Evolutionary conservation across 1,140 invertebrate species (phyloP).

Genomic region (Rhyzopertha dominica): DNA sequence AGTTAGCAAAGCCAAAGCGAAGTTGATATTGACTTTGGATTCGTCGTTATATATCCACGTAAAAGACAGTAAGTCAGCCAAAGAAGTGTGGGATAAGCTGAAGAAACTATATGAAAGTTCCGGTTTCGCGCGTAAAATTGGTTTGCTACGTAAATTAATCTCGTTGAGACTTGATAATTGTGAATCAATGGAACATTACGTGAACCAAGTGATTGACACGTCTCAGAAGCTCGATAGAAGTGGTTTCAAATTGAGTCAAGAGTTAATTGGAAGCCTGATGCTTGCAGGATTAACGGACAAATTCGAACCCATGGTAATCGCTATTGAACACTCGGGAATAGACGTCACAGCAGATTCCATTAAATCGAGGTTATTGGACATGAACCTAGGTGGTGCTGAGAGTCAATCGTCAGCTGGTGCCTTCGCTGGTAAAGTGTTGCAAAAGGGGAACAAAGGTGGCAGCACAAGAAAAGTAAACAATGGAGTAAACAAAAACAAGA

Average conservation of each 20-base stretch:
- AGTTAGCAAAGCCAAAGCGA: conserved; percentile 24
- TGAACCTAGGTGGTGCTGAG: conserved; percentile 22
- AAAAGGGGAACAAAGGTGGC: conserved; percentile 1
- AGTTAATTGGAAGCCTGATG: conserved; percentile 40
- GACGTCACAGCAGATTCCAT: conserved; percentile 40
- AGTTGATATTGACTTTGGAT: conserved; percentile 24
- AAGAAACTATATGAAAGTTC: conserved; percentile 19
- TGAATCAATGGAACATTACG: conserved; percentile 11
- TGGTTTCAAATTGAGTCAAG: conserved; percentile 35
- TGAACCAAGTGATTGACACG: conserved; percentile 16
- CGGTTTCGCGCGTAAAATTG: conserved; percentile 17
- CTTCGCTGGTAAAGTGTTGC: conserved; percentile 4
- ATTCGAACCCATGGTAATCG: conserved; percentile 45
- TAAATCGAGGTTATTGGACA: conserved; percentile 42
- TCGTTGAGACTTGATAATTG: conserved; percentile 24
- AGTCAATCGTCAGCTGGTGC: conserved; percentile 6
- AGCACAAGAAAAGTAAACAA: conserved; percentile 3
- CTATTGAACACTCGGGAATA: conserved; percentile 38
- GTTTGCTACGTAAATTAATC: conserved; percentile 20
- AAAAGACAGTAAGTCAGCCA: conserved; percentile 13
- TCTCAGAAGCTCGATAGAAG: conserved; percentile 29
- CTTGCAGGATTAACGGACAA: conserved; percentile 40
- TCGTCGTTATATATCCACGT: conserved; percentile 20
- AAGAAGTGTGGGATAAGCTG: conserved; percentile 20
- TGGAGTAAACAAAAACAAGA: conserved; percentile 19